Evolutionary conservation across 2,113 vertebrate genomes (phyloP).

Genomic region (Lepisosteus oculatus): DNA sequence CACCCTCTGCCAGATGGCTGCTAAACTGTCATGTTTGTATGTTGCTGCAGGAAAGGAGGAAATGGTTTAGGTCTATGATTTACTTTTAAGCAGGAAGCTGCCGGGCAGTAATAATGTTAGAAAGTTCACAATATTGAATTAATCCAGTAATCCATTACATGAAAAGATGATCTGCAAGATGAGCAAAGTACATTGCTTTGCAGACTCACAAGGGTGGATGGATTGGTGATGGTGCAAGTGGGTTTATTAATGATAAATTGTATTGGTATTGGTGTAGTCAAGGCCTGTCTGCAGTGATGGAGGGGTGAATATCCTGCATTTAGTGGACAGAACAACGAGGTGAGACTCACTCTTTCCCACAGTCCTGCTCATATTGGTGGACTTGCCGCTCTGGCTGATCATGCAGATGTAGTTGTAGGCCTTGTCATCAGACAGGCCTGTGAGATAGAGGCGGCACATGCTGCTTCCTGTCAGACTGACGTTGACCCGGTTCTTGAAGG

Average conservation of each 20-base stretch:
- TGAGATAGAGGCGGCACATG: constrained; percentile 6
- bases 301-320: neutral
- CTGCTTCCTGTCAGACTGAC: neutral
- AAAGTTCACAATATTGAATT: no score
- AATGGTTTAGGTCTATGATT: no score
- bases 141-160: no score
- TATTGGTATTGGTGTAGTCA: neutral
- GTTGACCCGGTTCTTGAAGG: neutral
- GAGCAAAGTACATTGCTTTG: no score
- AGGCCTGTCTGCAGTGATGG: neutral
- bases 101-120: no score
- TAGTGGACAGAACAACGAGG: neutral
- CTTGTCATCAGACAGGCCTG: neutral
- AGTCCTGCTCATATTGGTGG: constrained; percentile 3
- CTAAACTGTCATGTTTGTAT: no score
- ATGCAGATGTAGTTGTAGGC: constrained; percentile 17
- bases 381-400: neutral
- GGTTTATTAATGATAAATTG: neutral
- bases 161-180: no score
- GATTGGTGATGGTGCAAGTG: no score
- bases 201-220: no score
- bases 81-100: no score
- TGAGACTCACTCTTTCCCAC: constrained; percentile 9
- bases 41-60: no score
- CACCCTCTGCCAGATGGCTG: no score